A percentile compares a stretch with the other conserved stretches of the same genome.
Evolutionary conservation across 1,140 invertebrate genomes (phyloP).

Genomic region (Stratiolaelaps scimitus): DNA sequence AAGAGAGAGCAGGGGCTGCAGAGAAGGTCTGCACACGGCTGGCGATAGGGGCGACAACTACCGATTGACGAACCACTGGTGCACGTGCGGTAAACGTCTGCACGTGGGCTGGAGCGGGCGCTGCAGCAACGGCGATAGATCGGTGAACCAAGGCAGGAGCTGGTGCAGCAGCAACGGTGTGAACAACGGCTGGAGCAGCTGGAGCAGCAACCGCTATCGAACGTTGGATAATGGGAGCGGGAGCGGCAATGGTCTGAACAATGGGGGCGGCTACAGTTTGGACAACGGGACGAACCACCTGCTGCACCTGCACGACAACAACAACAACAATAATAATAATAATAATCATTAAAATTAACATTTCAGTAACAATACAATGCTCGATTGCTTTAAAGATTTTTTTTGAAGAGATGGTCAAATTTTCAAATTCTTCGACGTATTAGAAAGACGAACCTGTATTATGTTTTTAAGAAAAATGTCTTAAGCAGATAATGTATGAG

Average conservation of each 20-base stretch:
- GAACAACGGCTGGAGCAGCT: not conserved
- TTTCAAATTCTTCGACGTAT: too few relatives aligned
- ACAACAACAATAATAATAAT: too few relatives aligned
- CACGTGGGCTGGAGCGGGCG: too few relatives aligned
- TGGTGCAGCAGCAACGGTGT: not conserved
- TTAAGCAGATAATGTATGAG: too few relatives aligned
- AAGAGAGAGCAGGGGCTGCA: not conserved
- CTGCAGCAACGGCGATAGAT: not conserved
- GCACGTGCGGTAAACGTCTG: not conserved
- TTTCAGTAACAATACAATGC: too few relatives aligned
- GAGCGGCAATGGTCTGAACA: not conserved
- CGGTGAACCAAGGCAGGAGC: not conserved
- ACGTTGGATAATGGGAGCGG: not conserved
- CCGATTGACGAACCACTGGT: too few relatives aligned
- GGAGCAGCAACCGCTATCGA: not conserved
- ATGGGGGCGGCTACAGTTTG: not conserved
- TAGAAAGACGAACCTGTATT: too few relatives aligned
- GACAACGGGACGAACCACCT: not conserved
- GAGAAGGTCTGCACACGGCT: not conserved
- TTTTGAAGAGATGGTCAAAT: too few relatives aligned
- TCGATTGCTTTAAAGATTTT: too few relatives aligned
- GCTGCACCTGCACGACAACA: not conserved
- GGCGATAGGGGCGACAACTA: not conserved
- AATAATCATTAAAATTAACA: too few relatives aligned
- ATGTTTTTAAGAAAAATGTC: too few relatives aligned